Evolutionary conservation across 2,797 vertebrate species (phyloP).

Genomic region (Scarus forsteni): DNA sequence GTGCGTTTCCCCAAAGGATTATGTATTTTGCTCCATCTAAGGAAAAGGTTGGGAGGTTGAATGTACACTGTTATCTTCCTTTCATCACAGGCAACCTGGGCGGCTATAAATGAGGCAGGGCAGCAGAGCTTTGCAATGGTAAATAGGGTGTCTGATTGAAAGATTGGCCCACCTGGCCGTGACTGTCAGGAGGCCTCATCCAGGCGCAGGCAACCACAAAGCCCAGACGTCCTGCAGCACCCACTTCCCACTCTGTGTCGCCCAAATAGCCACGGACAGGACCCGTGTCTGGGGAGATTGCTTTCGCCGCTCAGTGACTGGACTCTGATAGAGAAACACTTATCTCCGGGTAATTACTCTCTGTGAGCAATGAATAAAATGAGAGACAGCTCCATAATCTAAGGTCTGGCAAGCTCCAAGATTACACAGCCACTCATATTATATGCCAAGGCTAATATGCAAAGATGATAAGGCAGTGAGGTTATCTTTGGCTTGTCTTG

Average conservation of each 20-base stretch:
- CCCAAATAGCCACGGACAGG: constrained; percentile 74
- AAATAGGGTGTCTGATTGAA: constrained; percentile 83
- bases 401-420: constrained; percentile 74
- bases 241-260: constrained; percentile 49
- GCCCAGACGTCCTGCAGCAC: constrained; percentile 45
- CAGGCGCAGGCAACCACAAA: constrained; percentile 75
- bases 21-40: constrained; percentile 20
- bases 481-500: constrained; percentile 67
- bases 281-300: constrained; percentile 75
- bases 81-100: constrained; percentile 64
- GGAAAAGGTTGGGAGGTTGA: constrained; percentile 44
- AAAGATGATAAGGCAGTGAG: constrained; percentile 76
- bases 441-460: constrained; percentile 73
- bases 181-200: constrained; percentile 77
- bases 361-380: constrained; percentile 82
- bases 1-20: constrained; percentile 31
- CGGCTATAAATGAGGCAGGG: constrained; percentile 66
- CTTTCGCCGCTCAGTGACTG: constrained; percentile 64
- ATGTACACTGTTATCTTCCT: constrained; percentile 63
- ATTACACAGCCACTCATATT: constrained; percentile 73
- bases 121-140: constrained; percentile 80
- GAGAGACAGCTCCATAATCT: constrained; percentile 82
- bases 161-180: constrained; percentile 78
- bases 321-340: constrained; percentile 73
- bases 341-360: constrained; percentile 84